These are phyloP conservation scores for Eulithis testata DNA, from an alignment of 2,888 invertebrate species.

Conservation along the genomic window DNA sequence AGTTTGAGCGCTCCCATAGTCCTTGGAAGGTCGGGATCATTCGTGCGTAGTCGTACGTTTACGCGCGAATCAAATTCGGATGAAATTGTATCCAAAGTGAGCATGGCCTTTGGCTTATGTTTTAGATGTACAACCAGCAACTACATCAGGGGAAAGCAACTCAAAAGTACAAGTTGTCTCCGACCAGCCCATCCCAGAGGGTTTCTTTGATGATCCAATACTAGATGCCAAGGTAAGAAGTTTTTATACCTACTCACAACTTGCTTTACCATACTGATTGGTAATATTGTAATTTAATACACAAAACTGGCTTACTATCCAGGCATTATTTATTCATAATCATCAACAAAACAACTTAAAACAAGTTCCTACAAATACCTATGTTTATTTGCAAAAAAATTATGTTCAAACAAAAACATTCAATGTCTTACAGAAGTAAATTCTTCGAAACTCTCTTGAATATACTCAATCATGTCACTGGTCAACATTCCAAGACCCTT, in stretches of 20 bases:
- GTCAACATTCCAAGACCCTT: conserved; percentile 94
- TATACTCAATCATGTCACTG: conserved; percentile 93
- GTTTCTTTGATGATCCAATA: conserved; percentile 94
- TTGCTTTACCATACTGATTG: no score
- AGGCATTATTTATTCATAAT: background rate
- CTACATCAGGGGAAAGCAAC: conserved; percentile 48
- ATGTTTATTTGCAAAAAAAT: background rate
- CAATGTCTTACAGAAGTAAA: conserved; percentile 60
- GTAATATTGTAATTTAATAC: no score
- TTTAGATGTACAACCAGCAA: conserved; percentile 61
- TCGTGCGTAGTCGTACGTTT: no score
- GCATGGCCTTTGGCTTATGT: no score
- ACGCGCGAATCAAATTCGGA: no score
- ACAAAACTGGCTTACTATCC: background rate
- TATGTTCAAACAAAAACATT: background rate
- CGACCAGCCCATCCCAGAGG: conserved; percentile 88
- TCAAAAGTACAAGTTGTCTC: conserved; percentile 47
- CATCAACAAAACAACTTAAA: no score
- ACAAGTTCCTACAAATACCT: no score
- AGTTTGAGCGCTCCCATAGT: no score
- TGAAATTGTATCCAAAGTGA: no score
- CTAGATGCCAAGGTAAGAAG: conserved; percentile 89
- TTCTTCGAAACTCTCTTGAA: conserved; percentile 89
- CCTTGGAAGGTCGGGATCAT: no score
- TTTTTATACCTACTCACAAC: background rate